Evolutionary conservation across 2,888 invertebrate species (phyloP), one percentile per base, ranked within the genome.

Genomic region (Plemyria rubiginata): DNA sequence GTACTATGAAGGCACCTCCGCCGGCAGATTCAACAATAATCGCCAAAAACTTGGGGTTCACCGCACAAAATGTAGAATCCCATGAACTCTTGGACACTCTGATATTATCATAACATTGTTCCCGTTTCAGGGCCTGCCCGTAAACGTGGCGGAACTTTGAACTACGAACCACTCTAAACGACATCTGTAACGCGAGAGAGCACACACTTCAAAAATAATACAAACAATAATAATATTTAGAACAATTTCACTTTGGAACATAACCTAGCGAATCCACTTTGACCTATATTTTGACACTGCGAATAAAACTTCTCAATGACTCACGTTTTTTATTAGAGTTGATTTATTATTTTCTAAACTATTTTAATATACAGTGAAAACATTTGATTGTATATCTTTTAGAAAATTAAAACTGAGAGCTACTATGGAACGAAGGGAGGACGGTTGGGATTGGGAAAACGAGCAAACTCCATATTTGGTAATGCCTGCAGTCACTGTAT

Each of bases 1-100:
- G 94, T 69, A 98, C 98, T 87, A 98, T 97, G 93, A 98, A 98
- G 78, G 98, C 98, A 73, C 98, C 98, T 75, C 98, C 98, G 65
- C 98, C 98, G 61, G 98, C 98, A 57, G 98, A 98, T 89, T 99
- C 99, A 51, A 98, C 98, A 84, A 99, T 99, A 81, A 99, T 98
- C 72, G 99, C 99, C 85, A 99, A 93, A 93, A 98, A 99, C 92
- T 98, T 99, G 54, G 99, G 99, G 93, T 99, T 99, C 79, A 99
- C 99, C 74, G 98, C 98, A 94, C 99, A 99, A 92, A 99, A 99
- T 72, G 98, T 98, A 68, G 98, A 98, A 88, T 99, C 99, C 97
- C 99, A 99, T 57, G 99, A 98, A 85, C 98, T 98, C 90, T 99
- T 98, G 70, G 98, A 98, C 71, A 99, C 98, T 86, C 98, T 94